Percentiles rank a stretch among this genome's conserved stretches.
These are phyloP conservation scores for Mimumesa dahlbomi DNA, from an alignment of 2,888 invertebrate genomes.

Conservation along the genomic window DNA sequence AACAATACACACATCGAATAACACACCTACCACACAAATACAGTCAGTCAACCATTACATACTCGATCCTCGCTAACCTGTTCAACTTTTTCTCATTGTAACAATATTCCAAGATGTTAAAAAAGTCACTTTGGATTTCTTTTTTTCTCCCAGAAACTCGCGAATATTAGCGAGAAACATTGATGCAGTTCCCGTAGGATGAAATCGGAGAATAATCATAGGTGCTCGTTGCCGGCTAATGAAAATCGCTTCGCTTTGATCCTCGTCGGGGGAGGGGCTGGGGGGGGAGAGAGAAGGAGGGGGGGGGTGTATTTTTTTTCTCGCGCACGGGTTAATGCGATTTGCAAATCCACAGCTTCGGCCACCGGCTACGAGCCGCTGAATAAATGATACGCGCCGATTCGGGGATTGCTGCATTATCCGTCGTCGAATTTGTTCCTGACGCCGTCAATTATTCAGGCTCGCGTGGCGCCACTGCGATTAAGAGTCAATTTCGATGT, in stretches of 20 bases:
- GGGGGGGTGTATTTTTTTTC: slow-evolving; percentile 32
- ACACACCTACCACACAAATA: too few species aligned
- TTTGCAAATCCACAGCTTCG: slow-evolving; percentile 72
- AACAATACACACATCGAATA: not conserved
- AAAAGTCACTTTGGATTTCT: too few species aligned
- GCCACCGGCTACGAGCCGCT: slow-evolving; percentile 62
- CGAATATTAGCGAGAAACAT: not conserved
- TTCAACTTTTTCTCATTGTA: too few species aligned
- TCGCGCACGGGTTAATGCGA: slow-evolving; percentile 66
- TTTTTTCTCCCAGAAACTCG: too few species aligned
- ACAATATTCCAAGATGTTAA: too few species aligned
- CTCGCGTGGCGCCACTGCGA: slow-evolving; percentile 68
- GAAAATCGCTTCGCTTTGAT: slow-evolving; percentile 54
- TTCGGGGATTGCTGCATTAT: slow-evolving; percentile 69
- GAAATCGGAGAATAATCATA: slow-evolving; percentile 28
- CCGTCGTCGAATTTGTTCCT: slow-evolving; percentile 76
- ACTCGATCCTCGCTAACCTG: too few species aligned
- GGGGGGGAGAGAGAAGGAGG: slow-evolving; percentile 7
- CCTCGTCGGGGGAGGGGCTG: slow-evolving; percentile 21
- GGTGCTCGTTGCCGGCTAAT: slow-evolving; percentile 26
- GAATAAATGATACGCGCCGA: slow-evolving; percentile 74
- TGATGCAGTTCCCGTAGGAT: not conserved
- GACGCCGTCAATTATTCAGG: slow-evolving; percentile 77
- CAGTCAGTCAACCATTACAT: too few species aligned
- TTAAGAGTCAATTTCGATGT: slow-evolving; percentile 62